A percentile compares a stretch with the other conserved stretches of the same genome.
phyloP scores from a whole-genome alignment of 2,888 invertebrate species.

The Thumatha senex region DNA sequence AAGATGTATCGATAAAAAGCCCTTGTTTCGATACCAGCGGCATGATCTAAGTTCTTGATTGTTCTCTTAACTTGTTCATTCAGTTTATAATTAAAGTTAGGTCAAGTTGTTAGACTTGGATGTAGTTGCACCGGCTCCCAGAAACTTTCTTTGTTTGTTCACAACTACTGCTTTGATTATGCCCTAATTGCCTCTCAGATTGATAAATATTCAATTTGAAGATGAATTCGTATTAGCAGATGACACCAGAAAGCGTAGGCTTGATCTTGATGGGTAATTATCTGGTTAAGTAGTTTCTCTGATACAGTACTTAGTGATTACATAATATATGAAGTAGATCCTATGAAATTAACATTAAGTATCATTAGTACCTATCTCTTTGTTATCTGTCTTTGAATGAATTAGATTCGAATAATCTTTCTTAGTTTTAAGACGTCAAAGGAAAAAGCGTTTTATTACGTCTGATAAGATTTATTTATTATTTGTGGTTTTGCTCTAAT shows the following conservation, averaged over 20 bases:
- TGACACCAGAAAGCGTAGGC: constrained; percentile 9
- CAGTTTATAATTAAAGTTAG: constrained; percentile 79
- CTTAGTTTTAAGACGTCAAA: too few species aligned
- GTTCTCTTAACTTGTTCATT: constrained; percentile 65
- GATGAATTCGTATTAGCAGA: constrained; percentile 18
- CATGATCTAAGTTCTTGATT: constrained; percentile 67
- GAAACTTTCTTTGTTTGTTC: constrained; percentile 71
- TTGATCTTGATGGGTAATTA: constrained; percentile 15
- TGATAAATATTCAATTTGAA: constrained; percentile 53
- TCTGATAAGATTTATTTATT: too few species aligned
- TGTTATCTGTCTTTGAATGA: too few species aligned
- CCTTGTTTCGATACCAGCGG: constrained; percentile 47
- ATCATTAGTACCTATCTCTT: too few species aligned
- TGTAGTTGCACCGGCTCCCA: constrained; percentile 54
- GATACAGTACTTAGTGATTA: not conserved
- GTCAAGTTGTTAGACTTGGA: constrained; percentile 69
- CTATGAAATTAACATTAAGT: not conserved
- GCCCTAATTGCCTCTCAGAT: constrained; percentile 55
- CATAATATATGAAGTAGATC: not conserved
- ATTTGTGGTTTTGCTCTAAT: too few species aligned
- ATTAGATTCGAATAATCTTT: too few species aligned
- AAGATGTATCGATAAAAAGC: constrained; percentile 37
- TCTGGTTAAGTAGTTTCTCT: constrained; percentile 1
- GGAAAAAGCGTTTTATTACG: too few species aligned
- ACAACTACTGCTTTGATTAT: constrained; percentile 64